Evolutionary conservation across 2,797 vertebrate species (phyloP).

Genomic region (Cyclura pinguis): DNA sequence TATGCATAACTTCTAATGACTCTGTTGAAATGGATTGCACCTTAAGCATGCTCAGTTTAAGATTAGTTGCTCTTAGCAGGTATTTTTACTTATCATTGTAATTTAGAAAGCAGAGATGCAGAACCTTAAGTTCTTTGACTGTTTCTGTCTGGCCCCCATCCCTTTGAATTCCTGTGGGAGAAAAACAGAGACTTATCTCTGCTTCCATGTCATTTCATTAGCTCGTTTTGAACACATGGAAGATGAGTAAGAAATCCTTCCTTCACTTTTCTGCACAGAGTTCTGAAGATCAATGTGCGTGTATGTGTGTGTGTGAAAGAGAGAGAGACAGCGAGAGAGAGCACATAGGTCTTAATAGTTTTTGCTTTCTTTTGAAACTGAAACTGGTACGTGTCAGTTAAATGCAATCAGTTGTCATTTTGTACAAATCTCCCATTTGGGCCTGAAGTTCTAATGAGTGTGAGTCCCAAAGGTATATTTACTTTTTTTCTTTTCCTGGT

Average conservation of each 20-base stretch:
- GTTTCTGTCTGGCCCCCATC: neutral
- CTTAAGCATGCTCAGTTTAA: constrained; percentile 9
- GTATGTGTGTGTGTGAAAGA: neutral
- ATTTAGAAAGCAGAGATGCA: neutral
- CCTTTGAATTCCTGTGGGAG: neutral
- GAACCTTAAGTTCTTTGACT: neutral
- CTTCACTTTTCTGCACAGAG: neutral
- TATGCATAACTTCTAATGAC: constrained; percentile 49
- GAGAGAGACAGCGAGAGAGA: too few relatives aligned
- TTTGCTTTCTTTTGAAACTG: neutral
- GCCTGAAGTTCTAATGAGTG: neutral
- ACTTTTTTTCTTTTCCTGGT: neutral
- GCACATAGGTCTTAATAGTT: neutral
- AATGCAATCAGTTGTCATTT: neutral
- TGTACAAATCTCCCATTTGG: neutral
- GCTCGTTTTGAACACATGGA: neutral
- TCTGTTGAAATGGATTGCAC: constrained; percentile 9
- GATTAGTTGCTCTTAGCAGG: neutral
- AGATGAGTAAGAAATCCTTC: neutral
- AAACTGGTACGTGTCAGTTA: neutral
- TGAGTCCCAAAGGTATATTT: neutral
- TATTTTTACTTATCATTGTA: neutral
- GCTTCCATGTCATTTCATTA: neutral
- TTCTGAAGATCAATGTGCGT: neutral
- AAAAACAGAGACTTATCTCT: neutral